Evolutionary conservation across 2,888 invertebrate species (phyloP), one percentile per base, ranked within the genome.

Genomic region (Craniophora ligustri): DNA sequence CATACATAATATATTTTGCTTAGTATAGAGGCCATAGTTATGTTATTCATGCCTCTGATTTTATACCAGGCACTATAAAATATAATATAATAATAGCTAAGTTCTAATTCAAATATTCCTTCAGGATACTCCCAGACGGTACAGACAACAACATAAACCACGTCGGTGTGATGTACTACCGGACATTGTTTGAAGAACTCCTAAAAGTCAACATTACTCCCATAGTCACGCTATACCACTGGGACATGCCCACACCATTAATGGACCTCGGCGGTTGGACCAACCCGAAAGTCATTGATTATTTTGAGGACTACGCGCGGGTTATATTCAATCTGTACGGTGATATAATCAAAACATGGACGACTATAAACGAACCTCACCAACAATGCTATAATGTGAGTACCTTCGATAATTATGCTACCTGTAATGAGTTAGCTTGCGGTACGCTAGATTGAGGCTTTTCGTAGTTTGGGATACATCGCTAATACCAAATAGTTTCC

Each of bases 341-440:
- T 0, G 95, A 95, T 76, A 87, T 95, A 42, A 94, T 96, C 6
- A 95, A 94, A 81, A 87, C 93, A 30, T 97, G 97, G 97, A 95
- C 96, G 0, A 97, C 97, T 0, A 94, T 97, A 66, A 97, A 97
- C 75, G 97, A 97, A 76, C 96, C 96, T 0, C 94, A 92, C 68
- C 88, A 93, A 54, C 92, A 94, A 68, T 94, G 94, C 68, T 84
- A 80, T 67, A 86, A 88, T 48, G 93, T 91, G 73, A 85, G 91
- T 31, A 51, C 0, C 21, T 8, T 38, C 19, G 3, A 36, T n/a
- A n/a, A n/a, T 7, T 6, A 13, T n/a, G 16, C 2, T 0, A 6
- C 3, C 5, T 10, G n/a, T 10, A 26, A 7, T 26, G n/a, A n/a
- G n/a, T n/a, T n/a, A n/a, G n/a, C n/a, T n/a, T n/a, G n/a, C n/a